A percentile compares a stretch with the other conserved stretches of the same genome.
These are phyloP conservation scores for Pangasius djambal DNA, from an alignment of 2,797 vertebrate genomes.

Conservation along the genomic window DNA sequence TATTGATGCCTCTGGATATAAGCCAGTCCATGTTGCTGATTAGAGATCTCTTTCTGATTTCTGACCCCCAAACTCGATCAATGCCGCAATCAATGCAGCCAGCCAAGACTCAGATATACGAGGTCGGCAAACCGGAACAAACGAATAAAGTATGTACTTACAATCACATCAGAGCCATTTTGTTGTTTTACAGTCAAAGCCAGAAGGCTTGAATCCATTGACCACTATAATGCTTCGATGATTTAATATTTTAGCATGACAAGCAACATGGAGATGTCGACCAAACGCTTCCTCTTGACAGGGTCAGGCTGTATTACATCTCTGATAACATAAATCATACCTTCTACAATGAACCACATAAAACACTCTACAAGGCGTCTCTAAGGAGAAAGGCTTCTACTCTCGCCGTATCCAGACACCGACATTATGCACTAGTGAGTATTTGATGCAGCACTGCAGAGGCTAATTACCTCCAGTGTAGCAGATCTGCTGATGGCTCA, in stretches of 20 bases:
- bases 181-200: neutral
- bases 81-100: constrained; percentile 3
- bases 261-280: neutral
- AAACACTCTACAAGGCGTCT: constrained; percentile 23
- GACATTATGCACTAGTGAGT: constrained; percentile 19
- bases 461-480: constrained; percentile 55
- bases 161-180: neutral
- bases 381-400: constrained; percentile 10
- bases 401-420: constrained; percentile 11
- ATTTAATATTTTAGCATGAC: neutral
- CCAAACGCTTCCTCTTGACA: neutral
- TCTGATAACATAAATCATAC: neutral
- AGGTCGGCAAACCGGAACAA: neutral
- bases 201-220: neutral
- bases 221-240: neutral
- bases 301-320: neutral
- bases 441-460: constrained; percentile 38
- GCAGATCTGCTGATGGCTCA: constrained; percentile 29
- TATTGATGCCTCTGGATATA: neutral
- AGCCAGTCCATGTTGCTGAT: neutral
- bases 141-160: constrained; percentile 21
- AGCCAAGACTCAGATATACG: neutral
- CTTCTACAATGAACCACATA: constrained; percentile 9
- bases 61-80: neutral
- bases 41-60: constrained; percentile 22